Evolutionary conservation across 1,140 invertebrate genomes (phyloP), one percentile per base, ranked within the genome.

Genomic region (Pentalonia nigronervosa): DNA sequence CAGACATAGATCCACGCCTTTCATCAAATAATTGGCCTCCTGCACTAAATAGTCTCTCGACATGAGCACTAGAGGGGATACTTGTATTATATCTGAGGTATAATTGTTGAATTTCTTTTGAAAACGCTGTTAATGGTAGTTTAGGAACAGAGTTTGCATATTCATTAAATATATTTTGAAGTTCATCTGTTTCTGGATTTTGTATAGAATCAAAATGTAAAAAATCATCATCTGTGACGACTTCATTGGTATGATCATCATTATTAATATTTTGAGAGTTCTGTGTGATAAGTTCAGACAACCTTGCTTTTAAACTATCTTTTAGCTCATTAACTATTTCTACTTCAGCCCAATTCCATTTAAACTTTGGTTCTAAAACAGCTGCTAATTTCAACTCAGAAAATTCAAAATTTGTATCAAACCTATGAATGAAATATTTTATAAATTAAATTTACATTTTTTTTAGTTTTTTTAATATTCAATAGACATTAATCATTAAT

Each of bases 131-230:
- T 76, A 34, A 76, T 76, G 60, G 11, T 14, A n/a, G 30, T n/a
- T 76, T 76, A 76, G 60, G n/a, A 76, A 30, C n/a, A 76, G 60
- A 76, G 60, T 76, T 76, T 76, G 60, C n/a, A 76, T 76, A 76
- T 17, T 76, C 67, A 34, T 76, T 76, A 76, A 34, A 76, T 34
- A 76, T 0, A n/a, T 76, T 76, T 76, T 76, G n/a, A 76, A 76
- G 8, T 56, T 56, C 25, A 56, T 56, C 53, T 25, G 53, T 56
- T 56, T 56, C 53, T 56, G 53, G 53, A 56, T 56, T 56, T 56
- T 56, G 23, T 56, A 56, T 25, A 56, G 53, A 7, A 56, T 56
- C 53, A 2, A 56, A 56, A 56, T 56, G 53, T 56, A 56, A 56
- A 56, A 56, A 23, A 53, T 56, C 53, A 56, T 56, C 23, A 56